These are phyloP conservation scores for Pristionchus entomophagus DNA, from an alignment of 2,888 invertebrate genomes.

Conservation along the genomic window DNA sequence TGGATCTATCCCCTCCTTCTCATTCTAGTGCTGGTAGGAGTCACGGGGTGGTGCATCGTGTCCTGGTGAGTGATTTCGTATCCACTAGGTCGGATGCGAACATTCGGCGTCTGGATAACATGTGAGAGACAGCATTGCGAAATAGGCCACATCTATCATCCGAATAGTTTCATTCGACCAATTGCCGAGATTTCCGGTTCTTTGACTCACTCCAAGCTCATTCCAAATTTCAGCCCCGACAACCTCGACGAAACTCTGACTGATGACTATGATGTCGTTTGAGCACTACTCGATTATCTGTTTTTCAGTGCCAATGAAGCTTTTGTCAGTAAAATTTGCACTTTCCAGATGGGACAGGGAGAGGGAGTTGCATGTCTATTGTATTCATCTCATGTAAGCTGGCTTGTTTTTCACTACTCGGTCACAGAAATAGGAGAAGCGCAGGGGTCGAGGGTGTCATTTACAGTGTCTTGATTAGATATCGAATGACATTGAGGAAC, in stretches of 20 bases:
- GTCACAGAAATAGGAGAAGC: background rate
- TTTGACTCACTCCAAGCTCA: background rate
- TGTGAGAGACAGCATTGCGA: no score
- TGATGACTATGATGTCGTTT: background rate
- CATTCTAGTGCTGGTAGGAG: background rate
- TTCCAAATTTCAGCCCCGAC: background rate
- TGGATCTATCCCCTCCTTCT: background rate
- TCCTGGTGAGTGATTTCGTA: background rate
- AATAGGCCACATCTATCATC: no score
- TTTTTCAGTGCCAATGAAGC: background rate
- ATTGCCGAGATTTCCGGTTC: no score
- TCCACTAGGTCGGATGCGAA: no score
- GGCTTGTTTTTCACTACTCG: no score
- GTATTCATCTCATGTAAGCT: no score
- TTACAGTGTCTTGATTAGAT: no score
- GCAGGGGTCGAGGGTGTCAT: background rate
- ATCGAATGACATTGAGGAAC: background rate
- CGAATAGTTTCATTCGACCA: no score
- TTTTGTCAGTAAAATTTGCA: background rate
- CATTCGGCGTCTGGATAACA: no score
- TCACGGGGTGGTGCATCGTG: background rate
- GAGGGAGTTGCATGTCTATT: background rate
- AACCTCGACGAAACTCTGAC: background rate
- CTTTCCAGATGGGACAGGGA: background rate
- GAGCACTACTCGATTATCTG: background rate